A percentile compares a stretch with the other conserved stretches of the same genome.
phyloP scores from a whole-genome alignment of 2,888 invertebrate species.

The Tiphia femorata region DNA sequence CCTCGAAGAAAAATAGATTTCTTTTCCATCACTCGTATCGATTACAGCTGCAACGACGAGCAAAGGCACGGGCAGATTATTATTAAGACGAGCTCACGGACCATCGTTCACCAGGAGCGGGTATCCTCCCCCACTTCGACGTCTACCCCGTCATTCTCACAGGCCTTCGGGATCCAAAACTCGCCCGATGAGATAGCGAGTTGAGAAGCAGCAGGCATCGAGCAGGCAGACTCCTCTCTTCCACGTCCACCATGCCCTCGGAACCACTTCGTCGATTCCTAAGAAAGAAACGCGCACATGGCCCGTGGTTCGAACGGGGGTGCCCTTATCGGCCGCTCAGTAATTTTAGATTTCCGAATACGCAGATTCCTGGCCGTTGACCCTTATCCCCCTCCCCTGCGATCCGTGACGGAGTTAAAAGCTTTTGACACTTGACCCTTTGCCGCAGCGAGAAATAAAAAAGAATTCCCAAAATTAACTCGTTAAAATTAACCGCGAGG shows the following conservation, averaged over 20 bases:
- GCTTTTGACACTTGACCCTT: not conserved
- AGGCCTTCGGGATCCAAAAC: slow-evolving; percentile 41
- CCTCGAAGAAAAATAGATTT: too few species aligned
- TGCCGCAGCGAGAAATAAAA: not conserved
- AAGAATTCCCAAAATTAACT: not conserved
- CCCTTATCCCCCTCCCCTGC: too few species aligned
- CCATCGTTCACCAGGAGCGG: slow-evolving; percentile 38
- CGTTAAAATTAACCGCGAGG: not conserved
- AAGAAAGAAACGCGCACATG: slow-evolving; percentile 54
- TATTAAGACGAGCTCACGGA: too few species aligned
- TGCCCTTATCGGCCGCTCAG: slow-evolving; percentile 51
- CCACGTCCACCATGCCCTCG: slow-evolving; percentile 36
- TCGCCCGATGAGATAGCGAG: slow-evolving; percentile 54
- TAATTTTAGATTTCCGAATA: slow-evolving; percentile 62
- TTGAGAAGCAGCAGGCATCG: slow-evolving; percentile 63
- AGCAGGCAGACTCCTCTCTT: slow-evolving; percentile 38
- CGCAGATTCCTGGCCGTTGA: slow-evolving; percentile 46
- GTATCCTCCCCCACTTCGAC: slow-evolving; percentile 9
- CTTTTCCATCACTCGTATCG: too few species aligned
- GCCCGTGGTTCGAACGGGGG: slow-evolving; percentile 52
- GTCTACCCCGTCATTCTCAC: slow-evolving; percentile 40
- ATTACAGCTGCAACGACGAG: too few species aligned
- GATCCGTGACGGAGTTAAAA: not conserved
- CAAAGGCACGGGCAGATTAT: too few species aligned
- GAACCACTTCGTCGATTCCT: slow-evolving; percentile 44